Conservation (phyloP, 2,888 invertebrate species). For the Cephus pygmeus region DNA sequence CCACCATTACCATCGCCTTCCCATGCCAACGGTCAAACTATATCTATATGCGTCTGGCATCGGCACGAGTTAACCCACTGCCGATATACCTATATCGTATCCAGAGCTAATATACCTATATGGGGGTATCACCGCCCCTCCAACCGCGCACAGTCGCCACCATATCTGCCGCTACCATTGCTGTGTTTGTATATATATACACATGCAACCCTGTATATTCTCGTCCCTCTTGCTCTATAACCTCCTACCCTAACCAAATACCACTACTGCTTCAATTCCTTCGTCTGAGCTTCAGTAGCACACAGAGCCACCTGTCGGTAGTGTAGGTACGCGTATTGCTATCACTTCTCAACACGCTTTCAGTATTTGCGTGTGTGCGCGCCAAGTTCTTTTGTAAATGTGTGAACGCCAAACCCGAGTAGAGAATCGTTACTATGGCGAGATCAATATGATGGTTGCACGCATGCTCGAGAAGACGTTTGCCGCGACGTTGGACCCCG, state of each 20-base stretch:
- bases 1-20: too few species aligned
- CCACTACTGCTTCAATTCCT: neutral
- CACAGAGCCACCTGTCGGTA: too few species aligned
- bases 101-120: too few species aligned
- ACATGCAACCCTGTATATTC: slow-evolving; percentile 12
- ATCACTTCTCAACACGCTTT: neutral
- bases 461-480: slow-evolving; percentile 50
- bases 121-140: too few species aligned
- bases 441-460: slow-evolving; percentile 64
- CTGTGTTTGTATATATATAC: slow-evolving; percentile 4
- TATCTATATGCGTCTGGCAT: too few species aligned
- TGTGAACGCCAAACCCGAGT: slow-evolving; percentile 24
- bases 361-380: neutral
- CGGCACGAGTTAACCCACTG: neutral
- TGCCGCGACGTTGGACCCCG: neutral
- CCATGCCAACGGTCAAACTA: too few species aligned
- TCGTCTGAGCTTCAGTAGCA: too few species aligned
- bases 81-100: neutral
- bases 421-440: slow-evolving; percentile 65
- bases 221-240: slow-evolving; percentile 13
- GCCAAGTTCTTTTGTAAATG: neutral
- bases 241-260: slow-evolving; percentile 12
- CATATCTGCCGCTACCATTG: slow-evolving; percentile 18
- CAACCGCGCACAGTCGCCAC: slow-evolving; percentile 19
- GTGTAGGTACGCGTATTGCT: too few species aligned